phyloP scores from a whole-genome alignment of 2,888 invertebrate genomes.

The Abrostola triplasia region DNA sequence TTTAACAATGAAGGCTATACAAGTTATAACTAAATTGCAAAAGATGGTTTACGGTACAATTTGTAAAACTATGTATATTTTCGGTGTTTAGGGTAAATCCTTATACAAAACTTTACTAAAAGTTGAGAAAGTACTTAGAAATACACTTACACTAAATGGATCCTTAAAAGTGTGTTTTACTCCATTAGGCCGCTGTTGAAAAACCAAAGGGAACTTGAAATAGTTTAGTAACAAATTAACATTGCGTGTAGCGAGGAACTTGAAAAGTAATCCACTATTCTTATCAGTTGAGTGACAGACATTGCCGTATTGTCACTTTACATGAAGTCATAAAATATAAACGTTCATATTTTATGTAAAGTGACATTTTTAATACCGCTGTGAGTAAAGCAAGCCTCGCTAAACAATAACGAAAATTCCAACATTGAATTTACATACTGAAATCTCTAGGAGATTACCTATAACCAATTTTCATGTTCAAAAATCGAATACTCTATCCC shows the following conservation, averaged over 20 bases:
- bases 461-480: not conserved
- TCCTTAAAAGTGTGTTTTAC: conserved; percentile 45
- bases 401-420: too few relatives aligned
- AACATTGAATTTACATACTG: too few relatives aligned
- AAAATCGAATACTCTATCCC: not conserved
- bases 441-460: too few relatives aligned
- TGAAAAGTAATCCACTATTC: not conserved
- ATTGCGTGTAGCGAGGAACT: conserved; percentile 2
- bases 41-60: too few relatives aligned
- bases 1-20: too few relatives aligned
- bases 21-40: too few relatives aligned
- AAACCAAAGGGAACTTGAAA: conserved; percentile 37
- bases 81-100: conserved; percentile 28
- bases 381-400: too few relatives aligned
- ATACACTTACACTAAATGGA: conserved; percentile 48
- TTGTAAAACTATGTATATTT: too few relatives aligned
- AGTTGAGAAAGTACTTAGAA: conserved; percentile 31
- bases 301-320: not conserved
- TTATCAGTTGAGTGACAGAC: not conserved
- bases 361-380: too few relatives aligned
- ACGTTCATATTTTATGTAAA: too few relatives aligned
- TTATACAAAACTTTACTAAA: conserved; percentile 15
- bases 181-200: conserved; percentile 42
- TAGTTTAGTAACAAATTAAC: conserved; percentile 43
- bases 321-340: not conserved